phyloP scores from a whole-genome alignment of 1,140 invertebrate genomes.

The Drosophila grimshawi region DNA sequence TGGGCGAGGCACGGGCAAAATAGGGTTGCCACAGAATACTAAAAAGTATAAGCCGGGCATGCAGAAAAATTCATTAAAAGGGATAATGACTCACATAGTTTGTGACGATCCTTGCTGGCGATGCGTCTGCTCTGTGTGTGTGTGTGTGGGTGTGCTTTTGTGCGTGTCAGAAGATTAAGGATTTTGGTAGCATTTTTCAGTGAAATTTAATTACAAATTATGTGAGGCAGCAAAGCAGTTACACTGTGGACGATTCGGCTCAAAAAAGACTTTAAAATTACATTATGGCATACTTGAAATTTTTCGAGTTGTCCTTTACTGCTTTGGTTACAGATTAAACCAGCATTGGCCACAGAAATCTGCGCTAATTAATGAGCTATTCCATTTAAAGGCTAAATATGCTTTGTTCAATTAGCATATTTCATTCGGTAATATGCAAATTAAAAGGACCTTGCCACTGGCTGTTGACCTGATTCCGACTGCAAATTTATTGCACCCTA shows the following conservation, averaged over 20 bases:
- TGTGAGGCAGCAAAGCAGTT: slow-evolving; percentile 58
- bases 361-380: slow-evolving; percentile 45
- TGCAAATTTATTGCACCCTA: neutral
- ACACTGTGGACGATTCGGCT: slow-evolving; percentile 21
- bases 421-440: slow-evolving; percentile 60
- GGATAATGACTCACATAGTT: slow-evolving; percentile 78
- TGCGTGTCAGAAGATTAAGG: slow-evolving; percentile 60
- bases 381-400: slow-evolving; percentile 62
- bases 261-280: slow-evolving; percentile 1
- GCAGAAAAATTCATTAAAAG: slow-evolving; percentile 80
- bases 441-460: slow-evolving; percentile 10
- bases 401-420: slow-evolving; percentile 63
- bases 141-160: slow-evolving; percentile 12
- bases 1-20: slow-evolving; percentile 11
- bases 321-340: slow-evolving; percentile 16
- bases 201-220: slow-evolving; percentile 79
- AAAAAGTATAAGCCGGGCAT: slow-evolving; percentile 61
- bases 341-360: slow-evolving; percentile 44
- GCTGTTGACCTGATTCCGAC: neutral
- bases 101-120: slow-evolving; percentile 29
- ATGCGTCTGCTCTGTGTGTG: slow-evolving; percentile 4
- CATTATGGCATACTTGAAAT: slow-evolving; percentile 16
- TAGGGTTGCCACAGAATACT: slow-evolving; percentile 33
- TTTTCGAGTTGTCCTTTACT: neutral
- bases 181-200: slow-evolving; percentile 67